Evolutionary conservation across 2,888 invertebrate genomes (phyloP).

Genomic region (Rhagophthalmus giganteus): DNA sequence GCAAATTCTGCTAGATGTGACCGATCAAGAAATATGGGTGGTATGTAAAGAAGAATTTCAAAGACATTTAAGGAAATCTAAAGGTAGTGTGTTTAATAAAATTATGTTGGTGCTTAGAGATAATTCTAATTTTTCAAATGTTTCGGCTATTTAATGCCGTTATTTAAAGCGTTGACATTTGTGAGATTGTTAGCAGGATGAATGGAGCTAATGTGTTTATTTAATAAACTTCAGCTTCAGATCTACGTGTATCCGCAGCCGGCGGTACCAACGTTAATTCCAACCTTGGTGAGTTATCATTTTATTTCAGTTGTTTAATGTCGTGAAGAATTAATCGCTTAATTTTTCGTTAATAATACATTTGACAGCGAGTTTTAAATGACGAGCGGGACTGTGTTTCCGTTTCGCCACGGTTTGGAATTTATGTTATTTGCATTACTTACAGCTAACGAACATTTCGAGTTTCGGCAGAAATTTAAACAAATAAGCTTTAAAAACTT

Average conservation of each 20-base stretch:
- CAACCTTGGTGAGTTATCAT: conserved; percentile 81
- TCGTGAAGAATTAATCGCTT: no score
- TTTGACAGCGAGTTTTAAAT: no score
- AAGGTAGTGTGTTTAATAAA: conserved; percentile 69
- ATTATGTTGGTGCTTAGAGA: conserved; percentile 15
- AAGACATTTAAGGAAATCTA: conserved; percentile 67
- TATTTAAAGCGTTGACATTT: conserved; percentile 30
- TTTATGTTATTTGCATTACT: no score
- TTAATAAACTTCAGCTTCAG: conserved; percentile 57
- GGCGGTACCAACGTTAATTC: conserved; percentile 79
- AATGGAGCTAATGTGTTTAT: conserved; percentile 52
- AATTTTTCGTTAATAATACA: no score
- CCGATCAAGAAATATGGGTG: conserved; percentile 82
- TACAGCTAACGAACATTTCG: no score
- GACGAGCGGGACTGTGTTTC: no score
- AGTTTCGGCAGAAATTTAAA: no score
- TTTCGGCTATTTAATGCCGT: conserved; percentile 18
- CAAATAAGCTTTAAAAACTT: no score
- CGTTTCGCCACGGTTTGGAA: no score
- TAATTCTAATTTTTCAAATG: conserved; percentile 16
- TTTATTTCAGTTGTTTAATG: neutral
- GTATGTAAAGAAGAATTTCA: conserved; percentile 85
- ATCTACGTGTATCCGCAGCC: conserved; percentile 53
- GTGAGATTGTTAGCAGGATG: conserved; percentile 52
- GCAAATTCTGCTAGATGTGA: conserved; percentile 91